phyloP scores from a whole-genome alignment of 2,888 invertebrate genomes.

The Drosophila putrida region DNA sequence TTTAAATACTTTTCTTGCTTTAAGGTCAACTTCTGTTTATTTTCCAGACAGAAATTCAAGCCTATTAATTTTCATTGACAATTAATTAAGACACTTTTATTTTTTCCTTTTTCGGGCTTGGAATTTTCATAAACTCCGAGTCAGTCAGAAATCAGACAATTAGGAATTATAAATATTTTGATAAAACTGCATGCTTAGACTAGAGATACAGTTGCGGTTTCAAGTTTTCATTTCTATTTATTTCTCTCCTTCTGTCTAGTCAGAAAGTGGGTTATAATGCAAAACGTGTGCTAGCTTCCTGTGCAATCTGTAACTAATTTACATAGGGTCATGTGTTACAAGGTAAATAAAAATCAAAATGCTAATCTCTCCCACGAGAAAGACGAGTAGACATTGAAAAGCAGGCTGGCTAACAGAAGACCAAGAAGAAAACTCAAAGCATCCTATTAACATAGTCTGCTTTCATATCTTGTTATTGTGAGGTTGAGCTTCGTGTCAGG shows the following conservation, averaged over 20 bases:
- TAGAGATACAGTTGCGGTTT: conserved; percentile 14
- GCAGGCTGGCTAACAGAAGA: background rate
- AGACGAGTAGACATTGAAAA: conserved; percentile 5
- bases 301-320: conserved; percentile 49
- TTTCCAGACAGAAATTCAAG: no score
- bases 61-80: no score
- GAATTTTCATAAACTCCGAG: no score
- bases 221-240: background rate
- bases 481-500: conserved; percentile 11
- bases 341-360: conserved; percentile 59
- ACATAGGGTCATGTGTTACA: conserved; percentile 61
- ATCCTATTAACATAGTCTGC: conserved; percentile 42
- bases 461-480: conserved; percentile 37
- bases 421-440: background rate
- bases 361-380: conserved; percentile 51
- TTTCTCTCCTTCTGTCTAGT: background rate
- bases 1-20: conserved; percentile 4
- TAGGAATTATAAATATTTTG: background rate
- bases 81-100: background rate
- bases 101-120: background rate
- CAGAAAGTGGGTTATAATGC: conserved; percentile 54
- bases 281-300: conserved; percentile 42
- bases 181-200: background rate
- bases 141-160: no score
- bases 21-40: background rate